Evolutionary conservation across 1,140 invertebrate genomes (phyloP), one percentile per base, ranked within the genome.

Genomic region (Neoseiulus cucumeris): DNA sequence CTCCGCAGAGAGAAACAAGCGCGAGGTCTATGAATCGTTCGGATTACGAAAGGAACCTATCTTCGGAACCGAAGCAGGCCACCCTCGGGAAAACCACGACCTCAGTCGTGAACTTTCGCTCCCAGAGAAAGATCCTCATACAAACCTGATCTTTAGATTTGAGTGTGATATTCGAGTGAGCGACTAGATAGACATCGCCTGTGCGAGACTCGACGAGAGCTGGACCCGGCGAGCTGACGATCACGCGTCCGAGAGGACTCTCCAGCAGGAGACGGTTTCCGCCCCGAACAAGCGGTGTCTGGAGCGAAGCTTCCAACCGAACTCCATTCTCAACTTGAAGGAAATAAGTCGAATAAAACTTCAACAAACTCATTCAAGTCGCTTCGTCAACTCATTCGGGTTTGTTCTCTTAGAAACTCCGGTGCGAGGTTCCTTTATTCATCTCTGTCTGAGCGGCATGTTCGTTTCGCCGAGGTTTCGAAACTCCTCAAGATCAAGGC

Each of bases 281-380:
- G 22, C 51, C 33, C 6, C 25, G 14, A 9, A 59, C 22, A 17
- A 20, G 51, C 9, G 51, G 51, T 25, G 51, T 59, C 22, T 59
- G 51, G 2, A 59, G 33, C 22, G 51, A 59, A 14, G 25, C 33
- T 2, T 17, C 22, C 51, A 59, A 59, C 14, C 51, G 51, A 14
- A 59, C 51, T 5, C 51, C 51, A 59, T 59, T 59, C 51, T 59
- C 51, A 59, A 59, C 51, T 59, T 12, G 22, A 59, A 59, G 25
- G 14, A 4, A 47, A 14, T 7, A 4, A 14, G 45, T 14, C 14
- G 28, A 44, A 44, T 12, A 44, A 44, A 44, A 44, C 42, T 12
- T 12, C n/a, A 12, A 44, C 42, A 44, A 44, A 44, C 42, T 44
- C 12, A 44, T 44, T 44, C n/a, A n/a, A n/a, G n/a, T n/a, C n/a